A percentile compares a stretch with the other conserved stretches of the same genome.
Evolutionary conservation across 2,113 vertebrate genomes (phyloP).

Genomic region (Callipepla squamata): DNA sequence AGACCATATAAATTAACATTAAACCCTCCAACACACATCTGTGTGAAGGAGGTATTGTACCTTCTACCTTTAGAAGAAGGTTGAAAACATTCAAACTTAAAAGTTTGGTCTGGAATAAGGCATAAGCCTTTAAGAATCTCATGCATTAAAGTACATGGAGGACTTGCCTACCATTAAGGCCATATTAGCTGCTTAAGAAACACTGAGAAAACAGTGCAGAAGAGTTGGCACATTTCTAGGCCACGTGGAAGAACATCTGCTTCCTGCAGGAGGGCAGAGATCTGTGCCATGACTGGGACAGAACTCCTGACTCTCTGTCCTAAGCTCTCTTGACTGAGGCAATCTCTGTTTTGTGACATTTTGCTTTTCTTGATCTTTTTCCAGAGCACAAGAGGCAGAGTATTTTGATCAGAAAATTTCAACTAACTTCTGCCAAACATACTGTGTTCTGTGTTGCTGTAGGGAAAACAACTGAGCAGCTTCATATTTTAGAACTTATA

Average conservation of each 20-base stretch:
- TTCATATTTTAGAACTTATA: constrained; percentile 15
- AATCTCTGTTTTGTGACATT: not conserved
- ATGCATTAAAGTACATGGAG: not conserved
- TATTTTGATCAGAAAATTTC: constrained; percentile 30
- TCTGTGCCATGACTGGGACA: not conserved
- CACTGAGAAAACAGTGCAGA: not conserved
- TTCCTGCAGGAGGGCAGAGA: not conserved
- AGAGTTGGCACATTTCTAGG: not conserved
- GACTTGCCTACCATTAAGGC: not conserved
- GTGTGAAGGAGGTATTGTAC: not conserved
- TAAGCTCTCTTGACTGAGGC: not conserved
- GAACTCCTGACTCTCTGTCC: not conserved
- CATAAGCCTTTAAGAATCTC: not conserved
- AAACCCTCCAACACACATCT: not conserved
- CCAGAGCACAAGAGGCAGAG: not conserved
- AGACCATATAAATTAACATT: not conserved
- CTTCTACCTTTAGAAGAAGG: not conserved
- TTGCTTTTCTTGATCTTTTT: constrained; percentile 12
- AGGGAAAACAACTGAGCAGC: constrained; percentile 38
- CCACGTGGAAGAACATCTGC: not conserved
- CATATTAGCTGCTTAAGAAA: not conserved
- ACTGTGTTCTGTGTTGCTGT: not conserved
- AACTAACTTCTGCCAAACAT: constrained; percentile 39
- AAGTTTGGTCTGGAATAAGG: not conserved
- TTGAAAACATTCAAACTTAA: not conserved